Evolutionary conservation across 2,888 invertebrate genomes (phyloP).

Genomic region (Arge pagana): DNA sequence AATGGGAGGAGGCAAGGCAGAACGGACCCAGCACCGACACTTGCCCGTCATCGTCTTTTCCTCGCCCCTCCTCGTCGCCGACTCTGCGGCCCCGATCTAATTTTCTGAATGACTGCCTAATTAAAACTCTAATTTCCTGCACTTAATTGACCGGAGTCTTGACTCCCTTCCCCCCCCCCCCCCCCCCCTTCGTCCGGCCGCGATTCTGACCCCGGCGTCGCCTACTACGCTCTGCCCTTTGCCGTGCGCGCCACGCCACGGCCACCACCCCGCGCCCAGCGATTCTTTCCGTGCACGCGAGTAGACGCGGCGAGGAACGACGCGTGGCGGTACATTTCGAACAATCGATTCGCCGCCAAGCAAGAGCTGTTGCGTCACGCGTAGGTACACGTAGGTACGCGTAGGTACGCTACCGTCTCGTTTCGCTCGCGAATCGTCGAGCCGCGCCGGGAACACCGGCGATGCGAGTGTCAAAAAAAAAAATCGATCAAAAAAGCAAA

Average conservation of each 20-base stretch:
- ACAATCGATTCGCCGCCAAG: slow-evolving; percentile 38
- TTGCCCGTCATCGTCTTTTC: slow-evolving; percentile 16
- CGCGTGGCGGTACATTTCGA: slow-evolving; percentile 35
- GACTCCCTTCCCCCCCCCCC: slow-evolving; percentile 33
- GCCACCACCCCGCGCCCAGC: slow-evolving; percentile 12
- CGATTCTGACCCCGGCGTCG: neutral
- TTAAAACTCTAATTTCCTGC: slow-evolving; percentile 60
- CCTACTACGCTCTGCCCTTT: neutral
- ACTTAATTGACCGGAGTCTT: slow-evolving; percentile 59
- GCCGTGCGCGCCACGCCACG: neutral
- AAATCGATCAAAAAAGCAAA: too few species aligned
- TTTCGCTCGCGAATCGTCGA: slow-evolving; percentile 27
- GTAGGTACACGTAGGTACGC: neutral
- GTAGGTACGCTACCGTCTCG: slow-evolving; percentile 12
- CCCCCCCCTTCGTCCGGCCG: neutral
- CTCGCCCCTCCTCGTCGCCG: slow-evolving; percentile 25
- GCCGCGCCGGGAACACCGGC: slow-evolving; percentile 27
- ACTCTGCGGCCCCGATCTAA: slow-evolving; percentile 56
- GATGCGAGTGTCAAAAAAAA: neutral
- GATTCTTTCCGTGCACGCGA: slow-evolving; percentile 35
- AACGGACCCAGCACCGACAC: neutral
- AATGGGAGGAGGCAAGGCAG: too few species aligned
- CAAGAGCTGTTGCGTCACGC: neutral
- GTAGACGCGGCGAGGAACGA: slow-evolving; percentile 9
- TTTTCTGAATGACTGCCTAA: slow-evolving; percentile 60